phyloP scores from a whole-genome alignment of 2,888 invertebrate genomes.

The Agrotis puta region DNA sequence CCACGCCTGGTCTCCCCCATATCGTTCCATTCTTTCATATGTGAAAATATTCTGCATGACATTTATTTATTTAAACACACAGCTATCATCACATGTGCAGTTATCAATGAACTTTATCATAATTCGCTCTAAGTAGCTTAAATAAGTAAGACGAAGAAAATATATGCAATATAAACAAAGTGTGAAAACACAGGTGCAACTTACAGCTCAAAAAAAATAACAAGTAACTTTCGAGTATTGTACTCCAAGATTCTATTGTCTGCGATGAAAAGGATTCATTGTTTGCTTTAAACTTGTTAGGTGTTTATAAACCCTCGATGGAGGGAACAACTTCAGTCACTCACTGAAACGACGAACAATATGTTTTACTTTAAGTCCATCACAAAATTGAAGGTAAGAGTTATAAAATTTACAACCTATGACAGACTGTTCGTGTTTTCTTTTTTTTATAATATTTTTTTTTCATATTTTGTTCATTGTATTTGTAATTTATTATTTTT shows the following conservation, averaged over 20 bases:
- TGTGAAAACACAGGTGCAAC: conserved; percentile 29
- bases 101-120: background rate
- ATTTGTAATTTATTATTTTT: too few relatives aligned
- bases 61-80: too few relatives aligned
- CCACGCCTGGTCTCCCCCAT: too few relatives aligned
- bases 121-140: background rate
- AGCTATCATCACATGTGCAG: too few relatives aligned
- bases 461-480: too few relatives aligned
- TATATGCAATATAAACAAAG: background rate
- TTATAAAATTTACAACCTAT: too few relatives aligned
- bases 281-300: conserved; percentile 25
- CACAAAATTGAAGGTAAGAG: conserved; percentile 36
- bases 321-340: conserved; percentile 37
- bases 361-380: conserved; percentile 39
- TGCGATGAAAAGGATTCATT: conserved; percentile 45
- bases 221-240: conserved; percentile 17
- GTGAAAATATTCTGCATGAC: background rate
- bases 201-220: conserved; percentile 11
- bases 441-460: too few relatives aligned
- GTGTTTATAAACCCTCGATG: conserved; percentile 49
- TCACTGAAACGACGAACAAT: conserved; percentile 19
- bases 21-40: too few relatives aligned
- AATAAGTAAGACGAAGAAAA: background rate
- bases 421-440: too few relatives aligned
- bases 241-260: conserved; percentile 45